Base-by-base conservation (phyloP, 1,140 invertebrate genomes). In the Ceratosolen solmsi region DNA sequence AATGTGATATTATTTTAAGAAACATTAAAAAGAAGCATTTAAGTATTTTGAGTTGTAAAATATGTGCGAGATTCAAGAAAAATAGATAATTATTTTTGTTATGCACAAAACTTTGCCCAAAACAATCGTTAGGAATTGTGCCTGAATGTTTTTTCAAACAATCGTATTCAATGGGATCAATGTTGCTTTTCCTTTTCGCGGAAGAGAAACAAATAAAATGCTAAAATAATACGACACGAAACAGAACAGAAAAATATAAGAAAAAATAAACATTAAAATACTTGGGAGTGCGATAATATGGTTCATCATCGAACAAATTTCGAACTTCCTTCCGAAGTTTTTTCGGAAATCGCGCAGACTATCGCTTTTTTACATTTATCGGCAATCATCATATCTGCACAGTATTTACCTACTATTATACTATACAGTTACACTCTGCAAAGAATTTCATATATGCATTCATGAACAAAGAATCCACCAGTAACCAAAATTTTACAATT, bases 101-200 rank as follows among this genome's bases (percentile, higher is more conserved):
- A 76, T 82, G 84, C 86, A 86, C 87, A 88, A 84, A 80, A 63
- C 22, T 84, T 88, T 85, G 84, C 84, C 82, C 85, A 84, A 85
- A 88, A 88, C 87, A 89, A 89, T 89, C 88, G 83, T 89, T 88
- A 88, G 85, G 86, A 89, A 88, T 89, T 87, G 89, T 89, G 89
- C 89, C 89, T 89, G 88, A 84, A 89, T 88, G 83, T 88, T 86
- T 83, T 83, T 76, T 36, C 85, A 87, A 88, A 88, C 84, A 88
- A 84, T 80, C 82, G 85, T 89, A 88, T 89, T 89, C 78, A 86
- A 88, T 88, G 89, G 88, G 88, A 89, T 89, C 89, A 89, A 89
- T 82, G 85, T 89, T 84, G 85, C 86, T 87, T 82, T 82, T 74
- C 68, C 63, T 71, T 76, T 27, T 80, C 71, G 75, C 68, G 56